A percentile compares a stretch with the other conserved stretches of the same genome.
phyloP scores from a whole-genome alignment of 37 sponge, comb jelly and placozoan species.

The Agelas oroides region DNA sequence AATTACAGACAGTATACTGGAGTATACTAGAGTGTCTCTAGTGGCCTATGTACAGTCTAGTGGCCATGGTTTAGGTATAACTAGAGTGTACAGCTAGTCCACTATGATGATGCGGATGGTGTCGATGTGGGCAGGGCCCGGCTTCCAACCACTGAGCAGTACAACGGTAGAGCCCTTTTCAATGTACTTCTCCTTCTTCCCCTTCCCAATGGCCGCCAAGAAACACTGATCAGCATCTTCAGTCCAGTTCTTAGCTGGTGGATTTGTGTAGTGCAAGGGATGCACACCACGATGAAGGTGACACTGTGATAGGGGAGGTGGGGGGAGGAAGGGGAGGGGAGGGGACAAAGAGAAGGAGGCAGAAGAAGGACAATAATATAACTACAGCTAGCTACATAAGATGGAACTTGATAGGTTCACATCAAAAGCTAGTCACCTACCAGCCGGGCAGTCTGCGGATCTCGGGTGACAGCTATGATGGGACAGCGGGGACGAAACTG shows the following conservation, averaged over 20 bases:
- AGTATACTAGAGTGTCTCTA: too few relatives aligned
- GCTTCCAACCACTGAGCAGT: constrained; percentile 83
- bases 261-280: constrained; percentile 70
- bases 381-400: too few relatives aligned
- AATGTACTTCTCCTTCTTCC: constrained; percentile 56
- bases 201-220: constrained; percentile 60
- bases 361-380: too few relatives aligned
- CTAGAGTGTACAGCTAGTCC: too few relatives aligned
- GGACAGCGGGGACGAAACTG: constrained; percentile 83
- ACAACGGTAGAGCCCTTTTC: constrained; percentile 71
- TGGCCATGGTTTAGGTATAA: too few relatives aligned
- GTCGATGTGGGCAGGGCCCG: constrained; percentile 82
- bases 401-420: too few relatives aligned
- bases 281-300: constrained; percentile 82
- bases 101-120: constrained; percentile 70
- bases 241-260: constrained; percentile 51
- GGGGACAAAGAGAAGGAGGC: too few relatives aligned
- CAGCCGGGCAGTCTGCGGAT: constrained; percentile 56
- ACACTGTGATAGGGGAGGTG: too few relatives aligned
- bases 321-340: not conserved
- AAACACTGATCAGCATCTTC: constrained; percentile 83
- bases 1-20: too few relatives aligned
- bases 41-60: too few relatives aligned
- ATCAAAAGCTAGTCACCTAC: constrained; percentile 38
- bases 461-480: constrained; percentile 83